These are phyloP conservation scores for Argyra leucocephala DNA, from an alignment of 2,888 invertebrate genomes.

Conservation along the genomic window DNA sequence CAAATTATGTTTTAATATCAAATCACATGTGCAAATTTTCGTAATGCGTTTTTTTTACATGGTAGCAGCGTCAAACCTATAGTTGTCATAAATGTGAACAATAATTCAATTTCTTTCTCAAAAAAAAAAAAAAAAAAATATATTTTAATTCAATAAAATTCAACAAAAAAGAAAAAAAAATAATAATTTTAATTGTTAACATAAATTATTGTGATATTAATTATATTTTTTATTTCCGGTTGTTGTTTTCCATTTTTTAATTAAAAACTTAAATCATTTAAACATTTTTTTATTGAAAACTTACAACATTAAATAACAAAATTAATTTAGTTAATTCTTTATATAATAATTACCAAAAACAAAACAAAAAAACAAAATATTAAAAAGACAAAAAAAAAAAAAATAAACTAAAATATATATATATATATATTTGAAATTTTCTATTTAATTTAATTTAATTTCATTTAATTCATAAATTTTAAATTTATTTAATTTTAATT, in stretches of 20 bases:
- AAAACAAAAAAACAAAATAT: background rate
- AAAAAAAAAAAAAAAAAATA: too few species aligned
- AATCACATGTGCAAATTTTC: too few species aligned
- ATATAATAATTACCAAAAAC: background rate
- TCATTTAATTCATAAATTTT: background rate
- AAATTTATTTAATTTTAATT: background rate
- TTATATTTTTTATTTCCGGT: background rate
- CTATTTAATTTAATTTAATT: background rate
- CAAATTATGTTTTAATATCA: too few species aligned
- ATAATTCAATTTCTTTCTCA: too few species aligned
- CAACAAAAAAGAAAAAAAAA: too few species aligned
- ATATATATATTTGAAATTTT: background rate
- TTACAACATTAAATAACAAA: conserved; percentile 6
- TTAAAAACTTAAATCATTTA: too few species aligned
- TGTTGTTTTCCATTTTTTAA: background rate
- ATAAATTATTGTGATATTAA: background rate
- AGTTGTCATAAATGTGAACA: too few species aligned
- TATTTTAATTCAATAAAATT: too few species aligned
- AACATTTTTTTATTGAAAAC: background rate
- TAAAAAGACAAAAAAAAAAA: background rate
- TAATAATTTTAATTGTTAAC: too few species aligned
- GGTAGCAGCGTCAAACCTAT: too few species aligned
- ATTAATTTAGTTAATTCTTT: background rate
- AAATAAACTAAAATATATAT: background rate
- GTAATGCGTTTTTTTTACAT: too few species aligned